Conservation (phyloP, 1,140 invertebrate genomes). For the Battus philenor region DNA sequence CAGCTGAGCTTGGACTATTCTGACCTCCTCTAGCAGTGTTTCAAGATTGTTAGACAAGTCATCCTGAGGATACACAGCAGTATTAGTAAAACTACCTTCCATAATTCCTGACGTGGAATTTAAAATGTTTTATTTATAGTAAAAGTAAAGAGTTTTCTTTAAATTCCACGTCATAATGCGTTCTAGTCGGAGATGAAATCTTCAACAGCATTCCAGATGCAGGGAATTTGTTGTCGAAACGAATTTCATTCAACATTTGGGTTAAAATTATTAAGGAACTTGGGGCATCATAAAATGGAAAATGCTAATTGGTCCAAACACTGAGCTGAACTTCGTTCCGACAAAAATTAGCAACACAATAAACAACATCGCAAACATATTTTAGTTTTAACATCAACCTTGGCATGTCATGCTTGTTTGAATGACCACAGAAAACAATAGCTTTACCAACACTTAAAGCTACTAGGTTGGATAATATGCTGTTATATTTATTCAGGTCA, state of each 20-base stretch:
- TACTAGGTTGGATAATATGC: constrained; percentile 2
- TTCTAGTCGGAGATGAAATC: constrained; percentile 21
- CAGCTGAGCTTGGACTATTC: constrained; percentile 80
- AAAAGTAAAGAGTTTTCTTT: no score
- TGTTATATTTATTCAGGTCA: neutral
- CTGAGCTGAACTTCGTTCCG: constrained; percentile 11
- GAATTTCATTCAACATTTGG: constrained; percentile 2
- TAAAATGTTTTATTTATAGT: no score
- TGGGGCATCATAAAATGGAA: no score
- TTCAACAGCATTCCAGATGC: constrained; percentile 33
- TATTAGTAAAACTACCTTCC: constrained; percentile 47
- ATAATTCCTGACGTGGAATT: constrained; percentile 28
- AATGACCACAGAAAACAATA: neutral
- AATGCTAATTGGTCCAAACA: no score
- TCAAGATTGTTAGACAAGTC: constrained; percentile 80
- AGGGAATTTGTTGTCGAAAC: constrained; percentile 21
- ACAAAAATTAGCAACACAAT: constrained; percentile 34
- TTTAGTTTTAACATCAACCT: constrained; percentile 31
- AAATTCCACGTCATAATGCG: constrained; percentile 24
- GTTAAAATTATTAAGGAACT: no score
- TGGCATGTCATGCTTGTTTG: constrained; percentile 45
- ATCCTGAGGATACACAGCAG: constrained; percentile 77
- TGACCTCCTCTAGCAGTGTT: constrained; percentile 79
- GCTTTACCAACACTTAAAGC: constrained; percentile 7
- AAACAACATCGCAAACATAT: constrained; percentile 36